These are phyloP conservation scores for Erythrolamprus reginae DNA, from an alignment of 2,113 vertebrate genomes.

Conservation along the genomic window DNA sequence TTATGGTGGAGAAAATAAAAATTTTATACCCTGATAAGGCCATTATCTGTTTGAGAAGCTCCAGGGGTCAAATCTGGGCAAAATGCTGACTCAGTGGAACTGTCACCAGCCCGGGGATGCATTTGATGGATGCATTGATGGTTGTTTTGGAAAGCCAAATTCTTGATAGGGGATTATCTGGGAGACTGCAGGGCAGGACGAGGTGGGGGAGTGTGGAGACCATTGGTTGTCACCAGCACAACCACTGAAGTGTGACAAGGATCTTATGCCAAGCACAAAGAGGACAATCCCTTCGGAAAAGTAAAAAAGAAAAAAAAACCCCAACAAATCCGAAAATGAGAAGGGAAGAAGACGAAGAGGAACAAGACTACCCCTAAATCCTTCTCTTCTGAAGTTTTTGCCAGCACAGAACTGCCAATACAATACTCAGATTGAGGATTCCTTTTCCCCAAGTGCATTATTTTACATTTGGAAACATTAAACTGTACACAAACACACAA, in stretches of 20 bases:
- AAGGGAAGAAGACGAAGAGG: not conserved
- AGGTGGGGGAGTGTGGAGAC: not conserved
- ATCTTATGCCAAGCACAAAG: not conserved
- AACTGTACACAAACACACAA: no score
- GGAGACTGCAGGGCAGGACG: slow-evolving; percentile 39
- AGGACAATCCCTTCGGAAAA: not conserved
- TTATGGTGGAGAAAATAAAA: no score
- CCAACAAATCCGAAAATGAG: not conserved
- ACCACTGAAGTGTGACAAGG: no score
- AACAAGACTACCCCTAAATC: no score
- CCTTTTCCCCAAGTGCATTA: no score
- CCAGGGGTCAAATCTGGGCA: not conserved
- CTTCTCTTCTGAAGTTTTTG: no score
- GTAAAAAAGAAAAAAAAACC: not conserved
- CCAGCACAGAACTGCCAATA: no score
- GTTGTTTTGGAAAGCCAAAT: slow-evolving; percentile 57
- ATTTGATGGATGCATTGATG: slow-evolving; percentile 36
- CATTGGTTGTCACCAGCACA: no score
- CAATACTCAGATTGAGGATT: no score
- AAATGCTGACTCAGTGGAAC: slow-evolving; percentile 50
- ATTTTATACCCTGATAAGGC: no score
- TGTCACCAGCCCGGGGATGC: not conserved
- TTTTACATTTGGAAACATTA: no score
- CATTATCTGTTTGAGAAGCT: slow-evolving; percentile 49
- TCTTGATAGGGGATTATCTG: slow-evolving; percentile 60